Evolutionary conservation across 2,888 invertebrate species (phyloP), one percentile per base, ranked within the genome.

Genomic region (Monochamus alternatus): DNA sequence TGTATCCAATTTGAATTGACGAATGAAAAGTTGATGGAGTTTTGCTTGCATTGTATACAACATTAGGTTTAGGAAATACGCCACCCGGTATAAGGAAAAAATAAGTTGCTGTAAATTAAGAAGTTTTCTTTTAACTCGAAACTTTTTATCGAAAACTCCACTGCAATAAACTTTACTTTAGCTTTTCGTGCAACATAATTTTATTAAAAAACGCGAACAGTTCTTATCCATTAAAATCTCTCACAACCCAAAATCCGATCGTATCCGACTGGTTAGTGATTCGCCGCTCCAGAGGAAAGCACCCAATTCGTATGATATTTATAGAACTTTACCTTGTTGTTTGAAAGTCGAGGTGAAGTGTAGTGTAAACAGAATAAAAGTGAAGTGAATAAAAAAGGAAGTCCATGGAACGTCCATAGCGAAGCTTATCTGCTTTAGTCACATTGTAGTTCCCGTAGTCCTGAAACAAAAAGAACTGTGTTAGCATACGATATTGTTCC

Each of bases 321-420:
- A 66, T 69, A 71, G 62, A 75, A 76, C 79, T 83, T 83, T 84
- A 87, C 87, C 87, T 86, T 87, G 86, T 81, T 88, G 88, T 81
- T 88, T 88, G 77, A 88, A 87, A 73, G 88, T 87, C 75, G 85
- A 85, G 64, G 87, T 87, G 76, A 84, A 84, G 81, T 86, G 87
- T 76, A 87, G 84, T 75, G 86, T 84, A 81, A 85, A 82, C 77
- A 87, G 84, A 78, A 87, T 82, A 77, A 87, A 84, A 81, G 86
- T 81, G 78, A 86, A 82, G 77, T 84, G 86, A 81, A 84, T 82
- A 82, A 85, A 83, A 81, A 85, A 85, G 84, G 85, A 82, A 81
- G 85, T 86, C 88, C 88, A 88, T 88, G 87, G 88, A 84, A 87
- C 87, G 85, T 88, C 88, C 88, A 88, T 88, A 83, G 83, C 84